Percentiles rank a stretch among this genome's conserved stretches.
These are phyloP conservation scores for Elymnias hypermnestra DNA, from an alignment of 1,140 invertebrate species.

Conservation along the genomic window DNA sequence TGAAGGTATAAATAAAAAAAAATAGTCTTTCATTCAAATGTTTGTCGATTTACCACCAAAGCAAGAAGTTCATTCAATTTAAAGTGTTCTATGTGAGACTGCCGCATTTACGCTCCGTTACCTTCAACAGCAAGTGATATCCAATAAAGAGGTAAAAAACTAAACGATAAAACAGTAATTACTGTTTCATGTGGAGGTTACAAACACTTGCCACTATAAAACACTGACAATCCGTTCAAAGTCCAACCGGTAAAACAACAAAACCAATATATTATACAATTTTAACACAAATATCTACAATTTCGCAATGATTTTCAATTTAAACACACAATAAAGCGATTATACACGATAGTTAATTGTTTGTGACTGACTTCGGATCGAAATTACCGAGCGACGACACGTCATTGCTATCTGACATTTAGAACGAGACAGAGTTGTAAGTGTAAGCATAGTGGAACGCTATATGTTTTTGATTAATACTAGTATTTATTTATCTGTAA, in stretches of 20 bases:
- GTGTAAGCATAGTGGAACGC: neutral
- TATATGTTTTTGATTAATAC: too few relatives aligned
- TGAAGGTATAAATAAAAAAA: too few relatives aligned
- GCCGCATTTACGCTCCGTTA: slow-evolving; percentile 43
- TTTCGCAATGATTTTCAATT: slow-evolving; percentile 39
- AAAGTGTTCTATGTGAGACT: slow-evolving; percentile 35
- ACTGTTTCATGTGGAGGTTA: slow-evolving; percentile 19
- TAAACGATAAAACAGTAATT: slow-evolving; percentile 36
- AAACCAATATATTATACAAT: slow-evolving; percentile 19
- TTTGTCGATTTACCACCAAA: too few relatives aligned
- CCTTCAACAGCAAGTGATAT: slow-evolving; percentile 44
- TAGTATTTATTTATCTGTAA: too few relatives aligned
- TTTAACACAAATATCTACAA: slow-evolving; percentile 18
- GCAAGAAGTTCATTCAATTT: too few relatives aligned
- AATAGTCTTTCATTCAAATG: too few relatives aligned
- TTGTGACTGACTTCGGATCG: slow-evolving; percentile 65
- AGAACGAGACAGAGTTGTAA: slow-evolving; percentile 34
- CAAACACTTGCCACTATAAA: slow-evolving; percentile 11
- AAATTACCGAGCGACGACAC: slow-evolving; percentile 38
- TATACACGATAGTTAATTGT: slow-evolving; percentile 32
- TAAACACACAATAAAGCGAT: slow-evolving; percentile 32
- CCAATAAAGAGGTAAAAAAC: slow-evolving; percentile 42
- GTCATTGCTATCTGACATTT: slow-evolving; percentile 47
- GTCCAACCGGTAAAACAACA: slow-evolving; percentile 10
- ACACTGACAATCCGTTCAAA: slow-evolving; percentile 16